phyloP scores from a whole-genome alignment of 2,113 vertebrate species.

The Abramis brama region DNA sequence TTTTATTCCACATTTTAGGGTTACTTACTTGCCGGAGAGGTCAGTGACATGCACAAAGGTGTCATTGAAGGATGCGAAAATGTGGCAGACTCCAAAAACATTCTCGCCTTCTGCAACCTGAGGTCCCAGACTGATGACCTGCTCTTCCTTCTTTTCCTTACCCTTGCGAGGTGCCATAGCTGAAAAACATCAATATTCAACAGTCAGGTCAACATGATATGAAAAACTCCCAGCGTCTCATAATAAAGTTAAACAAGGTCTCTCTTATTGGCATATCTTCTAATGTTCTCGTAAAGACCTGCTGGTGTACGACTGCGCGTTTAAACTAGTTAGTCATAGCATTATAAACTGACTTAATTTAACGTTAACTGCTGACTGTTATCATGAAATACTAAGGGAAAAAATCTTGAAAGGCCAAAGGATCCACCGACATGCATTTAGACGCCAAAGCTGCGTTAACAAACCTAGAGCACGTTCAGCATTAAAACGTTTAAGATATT shows the following conservation, averaged over 20 bases:
- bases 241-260: neutral
- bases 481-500: no score
- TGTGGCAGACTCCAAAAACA: slow-evolving; percentile 96
- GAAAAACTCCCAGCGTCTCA: neutral
- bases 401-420: neutral
- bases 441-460: neutral
- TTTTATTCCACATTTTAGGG: neutral
- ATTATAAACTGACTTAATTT: no score
- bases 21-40: slow-evolving; percentile 97
- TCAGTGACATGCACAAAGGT: slow-evolving; percentile 98
- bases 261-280: neutral
- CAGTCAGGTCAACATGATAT: neutral
- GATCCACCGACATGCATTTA: no score
- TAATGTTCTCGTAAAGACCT: neutral
- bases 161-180: slow-evolving; percentile 99
- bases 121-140: slow-evolving; percentile 97
- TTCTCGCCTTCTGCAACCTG: slow-evolving; percentile 98
- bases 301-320: neutral
- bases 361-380: neutral
- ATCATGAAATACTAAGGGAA: neutral
- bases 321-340: neutral
- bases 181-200: slow-evolving; percentile 56
- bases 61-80: slow-evolving; percentile 98
- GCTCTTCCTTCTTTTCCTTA: slow-evolving; percentile 99
- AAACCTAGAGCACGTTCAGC: neutral